phyloP scores from a whole-genome alignment of 2,113 vertebrate genomes.

The Corynorhinus townsendii region DNA sequence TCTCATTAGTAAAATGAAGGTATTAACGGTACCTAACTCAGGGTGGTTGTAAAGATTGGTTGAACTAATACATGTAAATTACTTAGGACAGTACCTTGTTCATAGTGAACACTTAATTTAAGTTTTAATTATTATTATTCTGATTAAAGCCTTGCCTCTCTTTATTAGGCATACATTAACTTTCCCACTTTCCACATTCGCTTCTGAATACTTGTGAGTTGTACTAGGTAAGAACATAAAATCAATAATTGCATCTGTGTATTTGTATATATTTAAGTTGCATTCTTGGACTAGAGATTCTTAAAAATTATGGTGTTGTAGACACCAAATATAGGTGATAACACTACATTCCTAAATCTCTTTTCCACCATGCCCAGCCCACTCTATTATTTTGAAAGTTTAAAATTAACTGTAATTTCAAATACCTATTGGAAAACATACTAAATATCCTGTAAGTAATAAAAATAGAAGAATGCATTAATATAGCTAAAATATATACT shows the following conservation, averaged over 20 bases:
- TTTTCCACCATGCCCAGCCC: neutral
- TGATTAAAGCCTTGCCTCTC: neutral
- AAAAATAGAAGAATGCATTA: neutral
- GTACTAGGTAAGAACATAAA: neutral
- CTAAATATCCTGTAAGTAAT: neutral
- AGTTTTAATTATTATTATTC: neutral
- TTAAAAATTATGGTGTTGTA: neutral
- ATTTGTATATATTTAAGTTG: neutral
- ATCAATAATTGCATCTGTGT: neutral
- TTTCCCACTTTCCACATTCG: neutral
- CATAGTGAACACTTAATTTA: neutral
- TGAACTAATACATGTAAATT: neutral
- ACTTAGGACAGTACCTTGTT: neutral
- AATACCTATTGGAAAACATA: neutral
- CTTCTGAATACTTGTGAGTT: neutral
- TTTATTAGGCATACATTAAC: neutral
- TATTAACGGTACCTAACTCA: neutral
- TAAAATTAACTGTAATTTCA: constrained; percentile 17
- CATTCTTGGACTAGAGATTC: neutral
- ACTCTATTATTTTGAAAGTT: neutral
- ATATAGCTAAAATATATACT: constrained; percentile 19
- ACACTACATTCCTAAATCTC: neutral
- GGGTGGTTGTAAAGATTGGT: neutral
- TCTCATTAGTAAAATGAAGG: neutral
- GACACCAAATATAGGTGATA: neutral